Evolutionary conservation across 2,888 invertebrate genomes (phyloP), one percentile per base, ranked within the genome.

Genomic region (Erpobdella octoculata): DNA sequence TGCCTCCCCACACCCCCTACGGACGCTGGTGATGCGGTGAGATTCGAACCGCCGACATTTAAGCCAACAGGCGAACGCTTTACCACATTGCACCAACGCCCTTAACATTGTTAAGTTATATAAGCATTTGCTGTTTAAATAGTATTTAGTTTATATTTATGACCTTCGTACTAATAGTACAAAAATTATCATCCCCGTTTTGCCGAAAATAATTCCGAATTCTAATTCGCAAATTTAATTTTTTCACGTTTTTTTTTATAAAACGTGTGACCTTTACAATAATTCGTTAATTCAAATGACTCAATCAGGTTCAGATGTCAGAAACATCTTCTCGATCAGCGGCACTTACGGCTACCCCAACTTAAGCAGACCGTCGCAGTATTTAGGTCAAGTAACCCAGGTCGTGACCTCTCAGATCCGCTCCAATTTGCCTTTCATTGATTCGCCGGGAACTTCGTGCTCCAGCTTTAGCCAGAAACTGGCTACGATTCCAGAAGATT

Each of bases 351-450:
- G 36, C 65, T 35, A 25, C 37, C 35, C 21, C 0, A 21, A 18
- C 21, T 18, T 36, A 36, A 65, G 21, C 35, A 65, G 65, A 18
- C 65, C 33, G 37, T 65, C 65, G 6, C 53, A 53, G 21, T 53
- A 65, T 36, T 38, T 35, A 33, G 25, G 33, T 37, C 65, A 65
- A 21, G 21, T 33, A 36, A 68, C 41, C 21, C n/a, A 41, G 33
- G 35, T 35, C n/a, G 62, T 62, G 5, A 33, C 48, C 28, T 68
- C 68, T 18, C 68, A 68, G 37, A 36, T 68, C 31, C 68, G 68
- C 5, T 48, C 36, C 37, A 41, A 68, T 38, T 33, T 68, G 68
- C 68, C 68, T 68, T 68, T 68, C 48, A 38, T 33, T 31, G 68
- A 68, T 46, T 68, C 68, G 36, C 68, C 31, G 28, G 35, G n/a